These are phyloP conservation scores for Drosophila auraria DNA, from an alignment of 1,140 invertebrate genomes.

Conservation along the genomic window DNA sequence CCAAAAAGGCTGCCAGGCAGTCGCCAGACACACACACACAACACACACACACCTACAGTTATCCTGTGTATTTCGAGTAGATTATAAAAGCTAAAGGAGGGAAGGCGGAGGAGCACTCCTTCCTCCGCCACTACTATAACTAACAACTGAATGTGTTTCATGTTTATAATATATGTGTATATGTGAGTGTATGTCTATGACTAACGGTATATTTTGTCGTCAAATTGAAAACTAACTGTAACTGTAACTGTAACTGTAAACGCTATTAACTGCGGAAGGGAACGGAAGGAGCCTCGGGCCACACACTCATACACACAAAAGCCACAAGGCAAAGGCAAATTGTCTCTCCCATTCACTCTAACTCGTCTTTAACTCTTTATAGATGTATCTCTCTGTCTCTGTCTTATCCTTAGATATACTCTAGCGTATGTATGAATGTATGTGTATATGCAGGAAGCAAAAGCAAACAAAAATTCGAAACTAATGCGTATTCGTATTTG, in stretches of 20 bases:
- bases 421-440: conserved; percentile 73
- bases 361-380: conserved; percentile 74
- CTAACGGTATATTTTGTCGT: conserved; percentile 71
- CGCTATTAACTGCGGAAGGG: conserved; percentile 31
- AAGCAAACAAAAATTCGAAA: conserved; percentile 35
- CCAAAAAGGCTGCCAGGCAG: conserved; percentile 46
- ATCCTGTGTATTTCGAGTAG: conserved; percentile 40
- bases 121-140: conserved; percentile 56
- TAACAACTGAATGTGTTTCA: conserved; percentile 83
- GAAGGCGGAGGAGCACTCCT: conserved; percentile 7
- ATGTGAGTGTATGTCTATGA: conserved; percentile 58
- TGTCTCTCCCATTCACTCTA: conserved; percentile 62
- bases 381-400: conserved; percentile 75
- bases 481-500: conserved; percentile 46
- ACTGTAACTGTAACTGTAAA: conserved; percentile 34
- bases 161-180: conserved; percentile 60
- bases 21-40: conserved; percentile 26
- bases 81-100: conserved; percentile 29
- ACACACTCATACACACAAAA: conserved; percentile 3
- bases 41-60: conserved; percentile 27
- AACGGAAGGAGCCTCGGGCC: conserved; percentile 12
- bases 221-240: conserved; percentile 69
- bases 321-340: conserved; percentile 49
- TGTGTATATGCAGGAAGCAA: conserved; percentile 62
- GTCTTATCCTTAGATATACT: conserved; percentile 77